A percentile compares a stretch with the other conserved stretches of the same genome.
These are phyloP conservation scores for Merluccius polli DNA, from an alignment of 2,797 vertebrate species.

Conservation along the genomic window DNA sequence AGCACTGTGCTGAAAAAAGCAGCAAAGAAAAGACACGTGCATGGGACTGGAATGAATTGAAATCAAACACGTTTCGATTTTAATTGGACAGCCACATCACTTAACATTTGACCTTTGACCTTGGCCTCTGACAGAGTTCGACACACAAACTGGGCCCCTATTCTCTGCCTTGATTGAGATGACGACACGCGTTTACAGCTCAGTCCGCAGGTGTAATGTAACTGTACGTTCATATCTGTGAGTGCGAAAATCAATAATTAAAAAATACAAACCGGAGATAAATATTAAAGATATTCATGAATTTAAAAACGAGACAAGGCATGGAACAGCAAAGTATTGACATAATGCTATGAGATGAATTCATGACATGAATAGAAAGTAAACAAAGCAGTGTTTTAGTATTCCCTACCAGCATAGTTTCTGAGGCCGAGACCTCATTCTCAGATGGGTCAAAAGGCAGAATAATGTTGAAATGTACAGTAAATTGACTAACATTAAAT, in stretches of 20 bases:
- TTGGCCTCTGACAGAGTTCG: constrained; percentile 45
- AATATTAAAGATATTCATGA: neutral
- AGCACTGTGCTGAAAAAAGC: neutral
- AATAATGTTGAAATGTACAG: neutral
- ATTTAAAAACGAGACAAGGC: neutral
- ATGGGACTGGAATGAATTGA: neutral
- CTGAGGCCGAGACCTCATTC: too few species aligned
- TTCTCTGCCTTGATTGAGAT: neutral
- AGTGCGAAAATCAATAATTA: neutral
- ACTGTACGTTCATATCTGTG: neutral
- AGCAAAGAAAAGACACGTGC: neutral
- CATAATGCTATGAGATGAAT: neutral
- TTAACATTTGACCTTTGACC: constrained; percentile 58
- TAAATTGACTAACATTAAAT: neutral
- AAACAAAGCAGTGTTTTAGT: neutral
- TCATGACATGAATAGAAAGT: neutral
- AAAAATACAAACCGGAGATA: neutral
- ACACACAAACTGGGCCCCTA: constrained; percentile 13
- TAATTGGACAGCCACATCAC: constrained; percentile 65
- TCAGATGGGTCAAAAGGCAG: neutral
- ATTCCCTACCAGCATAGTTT: too few species aligned
- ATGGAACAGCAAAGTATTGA: neutral
- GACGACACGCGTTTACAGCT: neutral
- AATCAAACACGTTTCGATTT: constrained; percentile 41
- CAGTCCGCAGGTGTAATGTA: neutral